Evolutionary conservation across 2,113 vertebrate genomes (phyloP), one percentile per base, ranked within the genome.

Genomic region (Lichenostomus cassidix): DNA sequence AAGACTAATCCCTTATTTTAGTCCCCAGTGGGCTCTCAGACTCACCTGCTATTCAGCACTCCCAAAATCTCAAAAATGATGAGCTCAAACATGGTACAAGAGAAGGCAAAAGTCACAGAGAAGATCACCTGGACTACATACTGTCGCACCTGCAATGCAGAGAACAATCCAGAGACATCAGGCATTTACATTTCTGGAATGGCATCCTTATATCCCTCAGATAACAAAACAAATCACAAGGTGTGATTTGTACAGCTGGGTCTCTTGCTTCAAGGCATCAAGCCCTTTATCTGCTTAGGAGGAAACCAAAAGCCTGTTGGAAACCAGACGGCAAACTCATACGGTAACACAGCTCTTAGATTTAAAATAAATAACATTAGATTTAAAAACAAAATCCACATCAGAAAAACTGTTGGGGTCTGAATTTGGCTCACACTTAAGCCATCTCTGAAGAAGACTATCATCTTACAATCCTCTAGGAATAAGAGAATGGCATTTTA

Each of bases 41-140:
- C 98, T 97, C 91, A 99, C 99, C 98, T 99, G 97, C 98, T 99
- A 92, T 98, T 99, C 97, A 99, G 97, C 53, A 99, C 98, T 44
- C 99, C 99, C 79, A 99, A 97, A 96, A 99, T 99, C 97, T 99
- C 99, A 96, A 99, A 99, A 97, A 99, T 99, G 94, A 99, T 99
- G 77, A 99, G 99, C 92, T 99, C 99, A 98, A 99, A 99, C 99
- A 99, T 99, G 33, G 99, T 99, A 89, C 99, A 99, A n/a, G 99
- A 99, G 96, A 99, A 99, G 5, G 99, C 99, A 96, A 99, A 99
- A 11, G 99, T 99, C 97, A 99, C 95, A 4, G 99, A 99, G 97
- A 99, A 99, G 91, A 99, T 99, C 56, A 99, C 99, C 95, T 99
- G 99, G 52, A 99, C 99, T 22, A 99, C 98, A 77, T 99, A 99